A percentile compares a stretch with the other conserved stretches of the same genome.
Evolutionary conservation across 2,797 vertebrate species (phyloP).

Genomic region (Peromyscus nudipes): DNA sequence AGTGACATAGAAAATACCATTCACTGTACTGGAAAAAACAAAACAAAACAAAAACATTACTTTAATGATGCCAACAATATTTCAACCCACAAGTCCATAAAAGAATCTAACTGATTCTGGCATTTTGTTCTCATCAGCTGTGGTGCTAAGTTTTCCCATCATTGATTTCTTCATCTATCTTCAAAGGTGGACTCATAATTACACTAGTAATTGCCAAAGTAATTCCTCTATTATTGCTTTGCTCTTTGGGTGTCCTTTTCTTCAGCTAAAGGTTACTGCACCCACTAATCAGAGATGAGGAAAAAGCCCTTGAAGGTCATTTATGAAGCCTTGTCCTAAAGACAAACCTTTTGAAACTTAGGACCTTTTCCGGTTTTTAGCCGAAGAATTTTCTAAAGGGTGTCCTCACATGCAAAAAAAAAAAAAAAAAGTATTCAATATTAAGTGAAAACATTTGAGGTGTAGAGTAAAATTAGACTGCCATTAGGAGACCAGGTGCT

Average conservation of each 20-base stretch:
- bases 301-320: conserved; percentile 64
- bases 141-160: not conserved
- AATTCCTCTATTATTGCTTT: conserved; percentile 56
- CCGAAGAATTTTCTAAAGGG: not conserved
- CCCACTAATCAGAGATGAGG: conserved; percentile 62
- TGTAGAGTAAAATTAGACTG: not conserved
- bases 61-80: not conserved
- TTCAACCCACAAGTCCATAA: not conserved
- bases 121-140: not conserved
- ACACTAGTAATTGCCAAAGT: conserved; percentile 50
- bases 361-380: not conserved
- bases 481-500: not conserved
- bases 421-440: conserved; percentile 6
- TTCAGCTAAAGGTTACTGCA: conserved; percentile 61
- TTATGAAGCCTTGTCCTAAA: conserved; percentile 64
- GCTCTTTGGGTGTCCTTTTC: conserved; percentile 70
- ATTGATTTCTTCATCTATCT: conserved; percentile 18
- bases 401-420: not conserved
- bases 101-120: not conserved
- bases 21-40: not conserved
- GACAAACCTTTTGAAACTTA: conserved; percentile 36
- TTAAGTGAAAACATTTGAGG: not conserved
- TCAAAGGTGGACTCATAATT: conserved; percentile 29
- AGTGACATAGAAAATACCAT: not conserved
- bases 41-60: not conserved